Conservation (phyloP, 2,888 invertebrate species). For the Marronus borbonicus region DNA sequence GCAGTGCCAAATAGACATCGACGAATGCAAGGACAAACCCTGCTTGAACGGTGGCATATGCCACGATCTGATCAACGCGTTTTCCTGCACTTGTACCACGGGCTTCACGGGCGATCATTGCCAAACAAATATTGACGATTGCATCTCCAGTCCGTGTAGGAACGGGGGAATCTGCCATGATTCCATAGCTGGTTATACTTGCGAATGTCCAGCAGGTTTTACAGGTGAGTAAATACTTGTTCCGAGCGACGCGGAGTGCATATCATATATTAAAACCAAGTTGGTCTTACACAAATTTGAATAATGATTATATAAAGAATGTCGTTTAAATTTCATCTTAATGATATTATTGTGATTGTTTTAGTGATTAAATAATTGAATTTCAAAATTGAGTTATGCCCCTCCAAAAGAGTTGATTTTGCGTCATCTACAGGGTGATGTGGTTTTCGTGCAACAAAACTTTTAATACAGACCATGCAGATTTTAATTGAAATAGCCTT, state of each 20-base stretch:
- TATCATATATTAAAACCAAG: background rate
- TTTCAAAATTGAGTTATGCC: no score
- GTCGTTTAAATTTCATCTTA: no score
- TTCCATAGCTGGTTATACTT: conserved; percentile 91
- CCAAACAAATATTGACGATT: conserved; percentile 93
- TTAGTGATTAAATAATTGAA: no score
- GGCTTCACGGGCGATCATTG: conserved; percentile 91
- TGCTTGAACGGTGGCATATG: conserved; percentile 91
- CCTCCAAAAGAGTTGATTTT: no score
- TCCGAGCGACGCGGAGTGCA: background rate
- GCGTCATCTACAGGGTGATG: no score
- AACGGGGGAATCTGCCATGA: conserved; percentile 93
- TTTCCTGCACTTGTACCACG: conserved; percentile 88
- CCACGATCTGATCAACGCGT: conserved; percentile 89
- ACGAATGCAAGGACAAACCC: conserved; percentile 90
- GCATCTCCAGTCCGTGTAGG: conserved; percentile 89
- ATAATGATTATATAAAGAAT: no score
- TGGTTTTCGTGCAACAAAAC: no score
- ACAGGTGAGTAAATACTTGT: conserved; percentile 73
- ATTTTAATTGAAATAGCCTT: no score
- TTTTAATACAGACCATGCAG: no score
- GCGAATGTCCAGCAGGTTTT: conserved; percentile 92
- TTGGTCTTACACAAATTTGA: no score
- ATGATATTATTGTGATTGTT: no score
- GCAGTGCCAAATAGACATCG: conserved; percentile 92